phyloP scores from a whole-genome alignment of 2,888 invertebrate species.

The Melanostoma mellinum region DNA sequence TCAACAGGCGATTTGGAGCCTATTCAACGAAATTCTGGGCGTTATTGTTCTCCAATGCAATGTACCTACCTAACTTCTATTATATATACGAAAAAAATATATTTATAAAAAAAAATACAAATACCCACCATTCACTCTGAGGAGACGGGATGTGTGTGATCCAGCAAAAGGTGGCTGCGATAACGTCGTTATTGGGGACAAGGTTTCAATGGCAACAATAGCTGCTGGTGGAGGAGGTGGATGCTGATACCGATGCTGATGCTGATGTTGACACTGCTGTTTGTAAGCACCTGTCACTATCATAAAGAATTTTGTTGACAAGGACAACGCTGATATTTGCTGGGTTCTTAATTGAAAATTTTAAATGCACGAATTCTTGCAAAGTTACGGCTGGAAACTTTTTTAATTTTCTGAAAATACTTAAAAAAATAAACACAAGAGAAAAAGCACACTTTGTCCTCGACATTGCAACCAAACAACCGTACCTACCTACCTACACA shows the following conservation, averaged over 20 bases:
- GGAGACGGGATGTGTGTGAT: slow-evolving; percentile 9
- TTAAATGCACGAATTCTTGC: background rate
- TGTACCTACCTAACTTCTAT: background rate
- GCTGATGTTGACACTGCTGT: slow-evolving; percentile 33
- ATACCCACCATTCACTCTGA: background rate
- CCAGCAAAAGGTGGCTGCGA: slow-evolving; percentile 15
- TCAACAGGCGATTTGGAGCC: slow-evolving; percentile 57
- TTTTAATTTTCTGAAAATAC: slow-evolving; percentile 35
- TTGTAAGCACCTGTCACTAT: slow-evolving; percentile 49
- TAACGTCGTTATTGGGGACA: slow-evolving; percentile 38
- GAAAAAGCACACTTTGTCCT: background rate
- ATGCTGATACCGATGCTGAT: background rate
- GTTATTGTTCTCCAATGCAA: slow-evolving; percentile 48
- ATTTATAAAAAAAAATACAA: too few relatives aligned
- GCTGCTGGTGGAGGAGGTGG: background rate
- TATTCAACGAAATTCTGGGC: slow-evolving; percentile 25
- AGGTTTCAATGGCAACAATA: slow-evolving; percentile 24
- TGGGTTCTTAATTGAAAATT: slow-evolving; percentile 40
- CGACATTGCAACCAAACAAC: background rate
- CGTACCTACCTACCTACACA: slow-evolving; percentile 2
- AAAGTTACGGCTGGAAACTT: background rate
- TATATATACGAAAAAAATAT: background rate
- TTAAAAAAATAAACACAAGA: slow-evolving; percentile 7
- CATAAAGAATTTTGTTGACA: slow-evolving; percentile 34
- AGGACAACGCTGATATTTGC: slow-evolving; percentile 20